phyloP scores from a whole-genome alignment of 2,888 invertebrate genomes.

The Eutolmus rufibarbis region DNA sequence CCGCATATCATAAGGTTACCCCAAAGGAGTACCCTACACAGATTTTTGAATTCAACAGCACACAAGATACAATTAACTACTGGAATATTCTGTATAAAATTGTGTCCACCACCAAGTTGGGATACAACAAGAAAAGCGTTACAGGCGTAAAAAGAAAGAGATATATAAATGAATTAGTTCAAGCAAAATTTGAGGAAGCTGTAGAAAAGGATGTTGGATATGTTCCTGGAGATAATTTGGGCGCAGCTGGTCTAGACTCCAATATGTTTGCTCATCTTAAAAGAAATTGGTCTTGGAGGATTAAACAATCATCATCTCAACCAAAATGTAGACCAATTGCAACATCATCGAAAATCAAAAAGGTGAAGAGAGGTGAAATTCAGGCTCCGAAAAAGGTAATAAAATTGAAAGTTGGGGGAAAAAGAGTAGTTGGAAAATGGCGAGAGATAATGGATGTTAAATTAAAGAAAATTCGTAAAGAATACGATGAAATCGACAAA shows the following conservation, averaged over 20 bases:
- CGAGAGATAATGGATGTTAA: neutral
- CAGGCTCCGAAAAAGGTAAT: neutral
- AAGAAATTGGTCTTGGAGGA: slow-evolving; percentile 67
- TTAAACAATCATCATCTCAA: neutral
- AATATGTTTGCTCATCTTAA: slow-evolving; percentile 72
- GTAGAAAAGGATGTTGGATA: slow-evolving; percentile 65
- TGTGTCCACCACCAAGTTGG: slow-evolving; percentile 71
- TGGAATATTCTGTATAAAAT: slow-evolving; percentile 75
- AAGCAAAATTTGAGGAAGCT: slow-evolving; percentile 54
- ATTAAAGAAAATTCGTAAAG: neutral
- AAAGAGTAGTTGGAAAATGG: neutral
- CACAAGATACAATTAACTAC: slow-evolving; percentile 68
- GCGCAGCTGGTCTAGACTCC: slow-evolving; percentile 78
- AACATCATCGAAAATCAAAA: neutral
- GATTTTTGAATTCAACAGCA: slow-evolving; percentile 66
- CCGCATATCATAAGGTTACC: slow-evolving; percentile 69
- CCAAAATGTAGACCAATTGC: neutral
- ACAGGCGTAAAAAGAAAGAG: slow-evolving; percentile 50
- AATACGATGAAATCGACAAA: slow-evolving; percentile 71
- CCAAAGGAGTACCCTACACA: slow-evolving; percentile 66
- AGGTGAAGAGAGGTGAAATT: neutral
- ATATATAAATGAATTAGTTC: neutral
- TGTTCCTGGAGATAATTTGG: slow-evolving; percentile 75
- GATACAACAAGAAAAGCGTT: slow-evolving; percentile 50
- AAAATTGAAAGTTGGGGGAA: neutral